Conservation (phyloP, 2,797 vertebrate genomes). For the Zenarchopterus dispar region DNA sequence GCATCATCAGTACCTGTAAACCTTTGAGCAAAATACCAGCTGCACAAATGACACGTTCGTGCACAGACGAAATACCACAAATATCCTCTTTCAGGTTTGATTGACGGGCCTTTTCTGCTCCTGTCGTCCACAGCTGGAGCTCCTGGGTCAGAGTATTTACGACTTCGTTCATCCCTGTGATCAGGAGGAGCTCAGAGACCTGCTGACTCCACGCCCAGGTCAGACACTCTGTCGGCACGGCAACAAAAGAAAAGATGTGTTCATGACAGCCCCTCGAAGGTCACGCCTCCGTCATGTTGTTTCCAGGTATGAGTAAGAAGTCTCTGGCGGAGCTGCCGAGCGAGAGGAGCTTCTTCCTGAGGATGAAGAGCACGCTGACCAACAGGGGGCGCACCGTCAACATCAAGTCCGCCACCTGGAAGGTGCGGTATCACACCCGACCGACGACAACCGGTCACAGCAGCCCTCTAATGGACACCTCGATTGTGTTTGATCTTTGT, state of each 20-base stretch:
- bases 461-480: too few species aligned
- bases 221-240: slow-evolving; percentile 20
- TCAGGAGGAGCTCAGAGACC: slow-evolving; percentile 89
- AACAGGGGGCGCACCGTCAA: slow-evolving; percentile 88
- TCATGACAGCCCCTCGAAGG: too few species aligned
- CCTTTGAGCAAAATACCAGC: neutral
- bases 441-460: neutral
- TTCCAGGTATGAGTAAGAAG: slow-evolving; percentile 80
- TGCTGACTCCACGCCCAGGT: slow-evolving; percentile 84
- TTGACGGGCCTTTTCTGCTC: slow-evolving; percentile 7
- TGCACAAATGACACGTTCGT: neutral
- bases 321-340: slow-evolving; percentile 48
- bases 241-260: too few species aligned
- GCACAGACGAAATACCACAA: neutral
- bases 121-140: slow-evolving; percentile 82
- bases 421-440: slow-evolving; percentile 68
- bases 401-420: slow-evolving; percentile 91
- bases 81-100: neutral
- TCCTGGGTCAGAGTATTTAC: slow-evolving; percentile 89
- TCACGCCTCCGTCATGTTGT: neutral
- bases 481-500: neutral
- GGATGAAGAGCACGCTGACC: slow-evolving; percentile 90
- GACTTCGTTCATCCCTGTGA: slow-evolving; percentile 91
- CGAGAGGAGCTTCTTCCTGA: slow-evolving; percentile 84
- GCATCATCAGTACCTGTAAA: neutral